Conservation (phyloP, 2,113 vertebrate species). For the Setophaga kirtlandii region DNA sequence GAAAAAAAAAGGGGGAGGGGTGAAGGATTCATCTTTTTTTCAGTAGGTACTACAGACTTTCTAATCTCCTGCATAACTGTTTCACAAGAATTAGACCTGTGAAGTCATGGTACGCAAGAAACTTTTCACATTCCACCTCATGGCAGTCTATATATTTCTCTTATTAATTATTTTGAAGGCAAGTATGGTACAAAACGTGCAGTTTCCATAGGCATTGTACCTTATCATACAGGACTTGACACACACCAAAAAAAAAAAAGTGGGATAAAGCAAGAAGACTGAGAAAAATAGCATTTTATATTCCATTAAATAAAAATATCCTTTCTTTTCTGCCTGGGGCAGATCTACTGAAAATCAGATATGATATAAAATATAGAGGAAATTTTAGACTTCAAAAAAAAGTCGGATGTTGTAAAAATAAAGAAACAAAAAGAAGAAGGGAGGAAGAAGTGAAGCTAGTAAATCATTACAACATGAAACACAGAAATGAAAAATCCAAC, state of each 20-base stretch:
- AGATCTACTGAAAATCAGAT: not conserved
- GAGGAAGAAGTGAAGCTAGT: not conserved
- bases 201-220: not conserved
- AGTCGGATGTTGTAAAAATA: not conserved
- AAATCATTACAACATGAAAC: not conserved
- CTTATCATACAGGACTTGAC: accelerated
- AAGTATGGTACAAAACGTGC: not conserved
- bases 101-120: not conserved
- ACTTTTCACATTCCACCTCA: not conserved
- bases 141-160: not conserved
- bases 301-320: not conserved
- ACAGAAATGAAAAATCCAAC: not conserved
- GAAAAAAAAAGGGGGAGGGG: accelerated
- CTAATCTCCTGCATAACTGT: not conserved
- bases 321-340: not conserved
- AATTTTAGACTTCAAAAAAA: not conserved
- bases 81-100: not conserved
- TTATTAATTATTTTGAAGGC: not conserved
- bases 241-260: not conserved
- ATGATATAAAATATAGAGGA: not conserved
- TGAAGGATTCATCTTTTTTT: not conserved
- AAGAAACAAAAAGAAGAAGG: not conserved
- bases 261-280: not conserved
- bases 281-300: not conserved
- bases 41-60: not conserved